phyloP scores from a whole-genome alignment of 2,113 vertebrate species.

The Erythrolamprus reginae region DNA sequence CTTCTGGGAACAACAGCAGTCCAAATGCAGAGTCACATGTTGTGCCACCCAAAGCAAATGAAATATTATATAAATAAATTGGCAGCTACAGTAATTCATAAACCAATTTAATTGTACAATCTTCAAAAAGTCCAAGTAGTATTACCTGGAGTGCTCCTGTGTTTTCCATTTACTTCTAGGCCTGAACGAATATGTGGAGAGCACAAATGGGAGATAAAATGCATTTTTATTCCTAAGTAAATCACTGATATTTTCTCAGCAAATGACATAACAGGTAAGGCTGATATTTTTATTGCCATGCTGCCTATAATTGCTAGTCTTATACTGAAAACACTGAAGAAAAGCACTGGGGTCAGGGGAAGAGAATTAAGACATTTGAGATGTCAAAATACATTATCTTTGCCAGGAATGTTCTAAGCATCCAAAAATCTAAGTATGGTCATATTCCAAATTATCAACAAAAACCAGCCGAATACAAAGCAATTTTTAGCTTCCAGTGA shows the following conservation, averaged over 20 bases:
- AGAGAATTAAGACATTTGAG: background rate
- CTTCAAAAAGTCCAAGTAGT: background rate
- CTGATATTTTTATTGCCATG: background rate
- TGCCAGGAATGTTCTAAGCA: fast-evolving
- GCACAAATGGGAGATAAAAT: background rate
- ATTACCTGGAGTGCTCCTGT: too few species aligned
- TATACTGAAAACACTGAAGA: background rate
- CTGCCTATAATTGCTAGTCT: background rate
- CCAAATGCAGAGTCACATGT: background rate
- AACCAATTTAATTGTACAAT: background rate
- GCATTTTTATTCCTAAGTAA: background rate
- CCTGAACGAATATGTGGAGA: background rate
- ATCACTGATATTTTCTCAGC: background rate
- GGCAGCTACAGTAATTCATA: background rate
- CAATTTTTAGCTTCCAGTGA: background rate
- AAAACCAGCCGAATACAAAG: background rate
- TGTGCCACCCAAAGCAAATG: background rate
- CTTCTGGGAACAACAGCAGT: background rate
- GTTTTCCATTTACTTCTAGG: background rate
- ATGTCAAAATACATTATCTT: background rate
- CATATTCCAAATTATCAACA: background rate
- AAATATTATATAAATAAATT: background rate
- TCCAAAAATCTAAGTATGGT: fast-evolving
- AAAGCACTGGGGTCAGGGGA: background rate
- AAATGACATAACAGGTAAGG: background rate